These are phyloP conservation scores for Bubo bubo DNA, from an alignment of 2,113 vertebrate genomes.

Conservation along the genomic window DNA sequence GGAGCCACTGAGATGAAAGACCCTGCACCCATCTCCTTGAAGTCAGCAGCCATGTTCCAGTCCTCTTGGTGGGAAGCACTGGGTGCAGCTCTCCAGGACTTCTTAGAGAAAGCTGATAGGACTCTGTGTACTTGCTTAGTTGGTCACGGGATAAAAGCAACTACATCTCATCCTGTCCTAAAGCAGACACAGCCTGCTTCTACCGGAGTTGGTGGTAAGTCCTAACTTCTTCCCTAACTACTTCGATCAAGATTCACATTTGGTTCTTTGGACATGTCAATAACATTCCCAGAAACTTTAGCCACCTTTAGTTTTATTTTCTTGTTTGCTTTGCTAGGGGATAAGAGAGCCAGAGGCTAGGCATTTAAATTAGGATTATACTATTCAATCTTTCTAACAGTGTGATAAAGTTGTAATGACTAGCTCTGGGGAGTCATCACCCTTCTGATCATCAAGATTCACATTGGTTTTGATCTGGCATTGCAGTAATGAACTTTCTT, in stretches of 20 bases:
- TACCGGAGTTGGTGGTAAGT: background rate
- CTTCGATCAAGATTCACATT: background rate
- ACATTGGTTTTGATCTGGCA: background rate
- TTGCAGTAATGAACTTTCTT: background rate
- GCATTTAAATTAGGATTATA: background rate
- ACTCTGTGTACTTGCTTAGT: background rate
- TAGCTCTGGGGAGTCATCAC: background rate
- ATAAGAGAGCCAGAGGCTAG: background rate
- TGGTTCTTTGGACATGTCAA: background rate
- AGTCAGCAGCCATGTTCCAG: background rate
- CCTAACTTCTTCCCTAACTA: background rate
- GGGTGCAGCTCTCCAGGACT: background rate
- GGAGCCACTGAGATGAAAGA: accelerated
- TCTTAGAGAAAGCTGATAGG: background rate
- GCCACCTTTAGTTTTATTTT: background rate
- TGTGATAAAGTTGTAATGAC: background rate
- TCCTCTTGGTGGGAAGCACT: background rate
- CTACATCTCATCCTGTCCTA: background rate
- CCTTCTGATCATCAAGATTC: background rate
- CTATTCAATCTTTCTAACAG: background rate
- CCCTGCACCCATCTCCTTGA: accelerated
- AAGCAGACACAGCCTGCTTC: background rate
- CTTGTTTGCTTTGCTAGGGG: background rate
- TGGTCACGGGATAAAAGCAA: background rate
- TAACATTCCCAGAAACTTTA: background rate